These are phyloP conservation scores for Ornithoptera alexandrae DNA, from an alignment of 2,888 invertebrate genomes.

Conservation along the genomic window DNA sequence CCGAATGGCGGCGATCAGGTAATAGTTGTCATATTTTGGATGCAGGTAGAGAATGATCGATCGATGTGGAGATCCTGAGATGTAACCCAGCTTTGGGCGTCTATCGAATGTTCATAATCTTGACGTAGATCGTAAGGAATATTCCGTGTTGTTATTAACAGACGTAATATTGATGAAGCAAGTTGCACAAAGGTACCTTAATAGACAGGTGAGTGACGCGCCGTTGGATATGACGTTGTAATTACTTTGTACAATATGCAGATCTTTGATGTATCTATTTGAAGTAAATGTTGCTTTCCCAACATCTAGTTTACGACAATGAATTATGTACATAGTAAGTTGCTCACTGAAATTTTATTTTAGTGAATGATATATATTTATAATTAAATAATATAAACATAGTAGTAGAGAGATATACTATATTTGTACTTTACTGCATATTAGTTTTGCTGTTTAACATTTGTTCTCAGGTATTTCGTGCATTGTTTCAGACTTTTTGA, in stretches of 20 bases:
- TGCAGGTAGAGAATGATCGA: too few species aligned
- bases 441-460: not conserved
- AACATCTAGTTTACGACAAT: not conserved
- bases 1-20: too few species aligned
- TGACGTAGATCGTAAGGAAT: not conserved
- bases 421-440: not conserved
- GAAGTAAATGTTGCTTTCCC: not conserved
- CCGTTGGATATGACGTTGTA: conserved; percentile 5
- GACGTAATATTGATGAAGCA: not conserved
- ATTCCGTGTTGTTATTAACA: not conserved
- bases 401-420: not conserved
- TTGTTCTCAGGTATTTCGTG: not conserved
- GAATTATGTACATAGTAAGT: not conserved
- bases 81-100: too few species aligned
- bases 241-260: conserved; percentile 8
- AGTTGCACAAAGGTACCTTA: not conserved
- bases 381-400: not conserved
- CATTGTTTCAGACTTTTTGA: not conserved
- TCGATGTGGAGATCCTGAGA: too few species aligned
- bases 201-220: conserved; percentile 4
- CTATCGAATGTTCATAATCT: not conserved
- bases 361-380: not conserved
- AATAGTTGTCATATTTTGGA: too few species aligned
- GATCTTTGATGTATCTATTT: not conserved
- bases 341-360: not conserved